Evolutionary conservation across 1,140 invertebrate species (phyloP).

Genomic region (Zeugodacus cucurbitae): DNA sequence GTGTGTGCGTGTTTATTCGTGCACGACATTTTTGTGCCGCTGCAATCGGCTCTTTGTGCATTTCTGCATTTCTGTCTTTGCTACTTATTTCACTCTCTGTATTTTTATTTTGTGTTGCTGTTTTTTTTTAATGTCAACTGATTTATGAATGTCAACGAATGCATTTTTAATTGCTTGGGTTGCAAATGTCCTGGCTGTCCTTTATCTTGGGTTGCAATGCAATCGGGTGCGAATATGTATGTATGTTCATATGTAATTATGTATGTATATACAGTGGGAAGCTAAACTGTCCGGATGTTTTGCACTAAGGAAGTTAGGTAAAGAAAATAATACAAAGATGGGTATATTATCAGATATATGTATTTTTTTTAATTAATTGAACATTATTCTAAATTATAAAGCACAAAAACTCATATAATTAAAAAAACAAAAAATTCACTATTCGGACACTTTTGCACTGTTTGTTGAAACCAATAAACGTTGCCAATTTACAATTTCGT

Average conservation of each 20-base stretch:
- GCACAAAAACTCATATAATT: no score
- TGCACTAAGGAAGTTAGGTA: no score
- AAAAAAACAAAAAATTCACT: no score
- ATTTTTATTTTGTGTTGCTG: not conserved
- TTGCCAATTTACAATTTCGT: no score
- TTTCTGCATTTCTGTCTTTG: not conserved
- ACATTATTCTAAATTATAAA: no score
- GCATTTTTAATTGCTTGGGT: constrained; percentile 43
- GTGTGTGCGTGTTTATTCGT: not conserved
- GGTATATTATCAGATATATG: no score
- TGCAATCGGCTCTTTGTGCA: not conserved
- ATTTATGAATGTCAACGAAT: constrained; percentile 43
- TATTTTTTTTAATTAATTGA: no score
- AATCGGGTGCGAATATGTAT: not conserved
- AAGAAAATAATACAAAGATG: no score
- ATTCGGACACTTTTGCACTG: not conserved
- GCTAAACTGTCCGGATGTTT: no score
- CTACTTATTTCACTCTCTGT: not conserved
- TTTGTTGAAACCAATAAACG: no score
- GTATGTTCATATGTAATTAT: not conserved
- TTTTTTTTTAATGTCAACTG: not conserved
- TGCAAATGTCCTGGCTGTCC: constrained; percentile 27
- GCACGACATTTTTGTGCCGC: not conserved
- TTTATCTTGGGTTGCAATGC: no score
- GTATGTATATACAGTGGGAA: not conserved